phyloP scores from a whole-genome alignment of 2,113 vertebrate species.

The Nannobrachium achirus region DNA sequence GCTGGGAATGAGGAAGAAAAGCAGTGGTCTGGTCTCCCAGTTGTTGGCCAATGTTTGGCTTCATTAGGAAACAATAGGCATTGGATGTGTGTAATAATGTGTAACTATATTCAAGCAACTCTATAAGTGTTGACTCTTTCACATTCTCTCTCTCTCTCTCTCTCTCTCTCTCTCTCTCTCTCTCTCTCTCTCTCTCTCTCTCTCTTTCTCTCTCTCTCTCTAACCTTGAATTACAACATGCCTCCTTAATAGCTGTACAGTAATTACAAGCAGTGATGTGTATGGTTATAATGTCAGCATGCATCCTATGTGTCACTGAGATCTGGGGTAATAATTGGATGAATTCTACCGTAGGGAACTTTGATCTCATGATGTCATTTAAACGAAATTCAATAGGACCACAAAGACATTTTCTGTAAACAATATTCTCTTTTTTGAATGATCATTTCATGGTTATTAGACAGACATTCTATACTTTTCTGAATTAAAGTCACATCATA shows the following conservation, averaged over 20 bases:
- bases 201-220: no score
- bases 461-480: not conserved
- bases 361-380: conserved; percentile 10
- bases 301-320: not conserved
- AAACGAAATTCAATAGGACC: no score
- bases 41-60: not conserved
- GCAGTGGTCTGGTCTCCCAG: conserved; percentile 4
- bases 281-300: not conserved
- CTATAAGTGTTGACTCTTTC: no score
- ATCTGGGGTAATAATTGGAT: conserved; percentile 18
- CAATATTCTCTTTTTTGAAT: conserved; percentile 2
- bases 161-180: no score
- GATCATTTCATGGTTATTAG: conserved; percentile 3
- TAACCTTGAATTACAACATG: no score
- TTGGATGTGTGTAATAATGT: not conserved
- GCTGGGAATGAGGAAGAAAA: conserved; percentile 46
- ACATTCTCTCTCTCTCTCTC: no score
- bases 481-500: not conserved
- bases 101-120: no score
- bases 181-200: no score
- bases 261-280: conserved; percentile 4
- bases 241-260: not conserved
- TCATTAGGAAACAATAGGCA: conserved; percentile 8
- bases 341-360: conserved; percentile 1
- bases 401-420: conserved; percentile 18